Evolutionary conservation across 53 echinoderm and acorn worm species (phyloP), one percentile per base, ranked within the genome.

Genomic region (Crossaster papposus): DNA sequence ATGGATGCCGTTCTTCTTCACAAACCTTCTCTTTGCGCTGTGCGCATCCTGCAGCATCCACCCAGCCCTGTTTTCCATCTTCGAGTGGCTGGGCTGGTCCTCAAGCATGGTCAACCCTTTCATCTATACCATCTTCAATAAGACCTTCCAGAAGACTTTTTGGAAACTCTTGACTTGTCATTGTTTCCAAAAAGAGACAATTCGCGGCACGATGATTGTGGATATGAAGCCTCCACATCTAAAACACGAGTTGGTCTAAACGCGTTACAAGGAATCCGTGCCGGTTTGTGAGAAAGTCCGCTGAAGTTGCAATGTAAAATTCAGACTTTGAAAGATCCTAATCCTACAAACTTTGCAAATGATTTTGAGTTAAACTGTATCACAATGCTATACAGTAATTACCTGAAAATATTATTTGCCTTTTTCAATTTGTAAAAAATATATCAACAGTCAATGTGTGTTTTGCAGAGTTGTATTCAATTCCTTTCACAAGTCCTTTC

Each of bases 101-200:
- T 90, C 96, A 4, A 96, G 97, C 44, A 91, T 95, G 94, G 78
- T 96, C 14, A 96, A 96, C 65, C 97, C 97, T 1, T 82, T 96
- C 74, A 92, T 94, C 77, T 94, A 94, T 62, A 95, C 97, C 14
- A 70, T 89, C 30, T 96, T 96, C 89, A 96, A 95, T 84, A 87
- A 79, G 24, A 90, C 85, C 2, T 96, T 95, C 64, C 87, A 94
- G 50, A 64, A 53, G 29, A 94, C 95, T 1, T 96, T 96, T 83
- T 80, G 93, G 83, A 81, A 70, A 36, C 83, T 91, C 4, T 62
- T 96, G 35, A 86, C 92, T 0, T 93, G 93, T 51, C 81, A 77
- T 7, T 50, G 22, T 29, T 12, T 68, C 23, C 20, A 15, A 18
- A 50, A 51, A 29, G 51, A 68, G 2, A 23, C 6, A 68, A 68